Conservation (phyloP, 2,797 vertebrate species). For the Siniperca undulata region DNA sequence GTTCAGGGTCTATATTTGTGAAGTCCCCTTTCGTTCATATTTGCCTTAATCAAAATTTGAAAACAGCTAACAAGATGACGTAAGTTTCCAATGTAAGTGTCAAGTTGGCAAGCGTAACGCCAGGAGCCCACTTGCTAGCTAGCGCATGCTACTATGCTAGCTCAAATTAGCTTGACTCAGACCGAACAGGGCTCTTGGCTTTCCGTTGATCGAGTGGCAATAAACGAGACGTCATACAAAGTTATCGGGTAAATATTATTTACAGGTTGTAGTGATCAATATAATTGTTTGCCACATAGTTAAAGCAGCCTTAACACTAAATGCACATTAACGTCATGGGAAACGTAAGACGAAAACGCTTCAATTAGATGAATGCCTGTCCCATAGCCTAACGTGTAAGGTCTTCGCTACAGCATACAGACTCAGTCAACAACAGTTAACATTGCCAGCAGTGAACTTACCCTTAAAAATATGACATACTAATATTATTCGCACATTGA, state of each 20-base stretch:
- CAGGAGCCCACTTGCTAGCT: conserved; percentile 73
- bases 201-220: conserved; percentile 47
- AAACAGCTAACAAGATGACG: conserved; percentile 33
- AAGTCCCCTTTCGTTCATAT: not conserved
- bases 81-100: conserved; percentile 55
- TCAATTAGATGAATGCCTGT: conserved; percentile 48
- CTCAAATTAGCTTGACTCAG: conserved; percentile 79
- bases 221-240: conserved; percentile 44
- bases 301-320: not conserved
- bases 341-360: conserved; percentile 40
- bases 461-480: conserved; percentile 13
- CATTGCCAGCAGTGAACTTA: conserved; percentile 32
- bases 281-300: not conserved
- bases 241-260: conserved; percentile 17
- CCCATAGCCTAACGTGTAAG: conserved; percentile 34
- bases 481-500: not conserved
- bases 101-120: conserved; percentile 65
- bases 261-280: fast-evolving
- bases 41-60: not conserved
- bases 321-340: not conserved
- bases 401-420: conserved; percentile 26
- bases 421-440: conserved; percentile 42
- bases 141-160: conserved; percentile 81
- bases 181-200: conserved; percentile 57
- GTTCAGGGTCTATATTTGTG: not conserved